A percentile compares a stretch with the other conserved stretches of the same genome.
phyloP scores from a whole-genome alignment of 2,797 vertebrate species.

The Percopsis omiscomaycus region DNA sequence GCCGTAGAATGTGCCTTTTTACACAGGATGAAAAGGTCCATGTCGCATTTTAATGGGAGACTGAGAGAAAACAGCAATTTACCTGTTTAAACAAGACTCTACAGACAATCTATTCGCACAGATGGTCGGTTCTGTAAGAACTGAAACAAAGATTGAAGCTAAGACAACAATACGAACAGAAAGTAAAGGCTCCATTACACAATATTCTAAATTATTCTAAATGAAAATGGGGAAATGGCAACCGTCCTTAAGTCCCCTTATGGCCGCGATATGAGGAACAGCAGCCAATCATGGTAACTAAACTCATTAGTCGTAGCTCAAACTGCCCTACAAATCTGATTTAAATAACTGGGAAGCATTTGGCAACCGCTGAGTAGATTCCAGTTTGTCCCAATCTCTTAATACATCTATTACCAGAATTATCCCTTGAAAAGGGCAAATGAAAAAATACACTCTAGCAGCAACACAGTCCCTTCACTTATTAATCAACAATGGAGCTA shows the following conservation, averaged over 20 bases:
- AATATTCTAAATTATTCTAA: no score
- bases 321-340: neutral
- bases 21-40: neutral
- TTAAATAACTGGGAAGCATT: no score
- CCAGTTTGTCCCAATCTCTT: no score
- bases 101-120: slow-evolving; percentile 10
- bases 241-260: neutral
- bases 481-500: neutral
- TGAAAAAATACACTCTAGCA: neutral
- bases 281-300: neutral
- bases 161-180: neutral
- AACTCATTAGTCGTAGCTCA: neutral
- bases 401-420: neutral
- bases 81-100: slow-evolving; percentile 11
- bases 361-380: neutral
- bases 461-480: neutral
- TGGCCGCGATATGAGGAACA: neutral
- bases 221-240: no score
- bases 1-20: neutral
- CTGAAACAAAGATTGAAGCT: no score
- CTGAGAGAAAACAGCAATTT: slow-evolving; percentile 6
- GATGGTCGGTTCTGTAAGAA: neutral
- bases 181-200: neutral
- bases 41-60: slow-evolving; percentile 11
- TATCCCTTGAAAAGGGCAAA: neutral